Evolutionary conservation across 2,888 invertebrate species (phyloP).

Genomic region (Protodeltote pygarga): DNA sequence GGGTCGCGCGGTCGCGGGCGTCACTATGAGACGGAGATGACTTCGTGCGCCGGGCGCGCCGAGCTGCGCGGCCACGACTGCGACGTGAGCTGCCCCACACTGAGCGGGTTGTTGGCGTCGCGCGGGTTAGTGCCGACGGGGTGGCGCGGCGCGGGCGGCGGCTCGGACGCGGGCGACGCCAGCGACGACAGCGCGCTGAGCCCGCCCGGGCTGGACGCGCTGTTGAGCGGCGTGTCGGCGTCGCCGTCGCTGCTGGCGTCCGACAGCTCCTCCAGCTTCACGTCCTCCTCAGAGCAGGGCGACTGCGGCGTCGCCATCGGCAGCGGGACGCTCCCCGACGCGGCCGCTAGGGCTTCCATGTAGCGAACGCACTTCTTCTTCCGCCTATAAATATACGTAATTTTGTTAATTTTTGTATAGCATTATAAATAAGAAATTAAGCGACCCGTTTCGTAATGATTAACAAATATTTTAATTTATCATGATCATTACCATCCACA

Average conservation of each 20-base stretch:
- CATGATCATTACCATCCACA: no score
- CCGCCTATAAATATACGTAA: slow-evolving; percentile 88
- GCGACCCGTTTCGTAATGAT: slow-evolving; percentile 40
- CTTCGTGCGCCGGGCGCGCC: slow-evolving; percentile 76
- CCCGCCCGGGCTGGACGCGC: slow-evolving; percentile 83
- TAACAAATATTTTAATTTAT: no score
- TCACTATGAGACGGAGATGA: slow-evolving; percentile 83
- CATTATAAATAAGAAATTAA: not conserved
- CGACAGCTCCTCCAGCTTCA: slow-evolving; percentile 89
- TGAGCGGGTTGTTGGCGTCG: slow-evolving; percentile 96
- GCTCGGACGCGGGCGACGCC: slow-evolving; percentile 92
- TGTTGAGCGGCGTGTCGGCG: slow-evolving; percentile 83
- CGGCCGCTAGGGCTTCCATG: slow-evolving; percentile 93
- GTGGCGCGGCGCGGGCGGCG: slow-evolving; percentile 87
- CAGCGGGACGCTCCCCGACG: slow-evolving; percentile 90
- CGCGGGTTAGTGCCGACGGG: slow-evolving; percentile 97
- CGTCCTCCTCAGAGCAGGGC: slow-evolving; percentile 92
- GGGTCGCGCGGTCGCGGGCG: slow-evolving; percentile 50
- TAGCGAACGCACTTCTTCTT: slow-evolving; percentile 99
- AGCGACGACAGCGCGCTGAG: slow-evolving; percentile 85
- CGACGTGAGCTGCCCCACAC: slow-evolving; percentile 95
- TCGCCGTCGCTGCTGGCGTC: slow-evolving; percentile 88
- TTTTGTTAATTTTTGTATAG: not conserved
- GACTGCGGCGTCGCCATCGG: slow-evolving; percentile 93
- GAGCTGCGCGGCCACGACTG: slow-evolving; percentile 85